Base-by-base conservation (phyloP, 2,797 vertebrate genomes). In the Ceyx erithaca region DNA sequence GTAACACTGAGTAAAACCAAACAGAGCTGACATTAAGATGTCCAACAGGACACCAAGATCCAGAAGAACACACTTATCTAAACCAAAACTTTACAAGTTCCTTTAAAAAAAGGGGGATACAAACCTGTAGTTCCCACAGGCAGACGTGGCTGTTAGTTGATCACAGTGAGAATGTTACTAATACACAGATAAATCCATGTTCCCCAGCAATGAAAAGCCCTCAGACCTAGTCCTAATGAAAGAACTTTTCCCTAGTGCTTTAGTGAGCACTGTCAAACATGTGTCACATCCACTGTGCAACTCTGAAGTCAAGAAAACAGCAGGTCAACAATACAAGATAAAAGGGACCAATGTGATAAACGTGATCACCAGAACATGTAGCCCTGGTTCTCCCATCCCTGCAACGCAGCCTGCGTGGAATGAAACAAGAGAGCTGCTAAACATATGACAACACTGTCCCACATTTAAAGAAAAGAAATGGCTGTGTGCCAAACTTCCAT, bases 111-210 rank as follows among this genome's bases (percentile, higher is more conserved):
- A 7, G n/a, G 10, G 14, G 7, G 9, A 40, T 25, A 51, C 18
- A 80, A 85, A 49, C 19, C 10, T 78, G 45, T 87, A 70, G 26
- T 63, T 91, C 41, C 82, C 75, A n/a, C 8, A 75, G 45, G 28
- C 40, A 87, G 66, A 35, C 25, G 30, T 18, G 51, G 62, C 43
- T 66, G 55, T 3, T 84, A 51, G 40, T 58, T 81, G 70, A 62
- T 15, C 40, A 41, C 6, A 54, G 21, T 28, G 7, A 93, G 57
- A 89, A 85, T 9, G 20, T 37, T 30, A 59, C 7, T 26, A 67
- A 33, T 7, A 48, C 41, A 59, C 21, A 59, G 10, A 41, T 6
- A 66, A 62, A 3, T 14, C 31, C 1, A 0, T 12, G n/a, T 13
- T 76, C 40, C 59, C 59, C 18, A 57, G 52, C 23, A 80, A 40